Conservation (phyloP, 2,797 vertebrate species). For the Pseudopleuronectes americanus region DNA sequence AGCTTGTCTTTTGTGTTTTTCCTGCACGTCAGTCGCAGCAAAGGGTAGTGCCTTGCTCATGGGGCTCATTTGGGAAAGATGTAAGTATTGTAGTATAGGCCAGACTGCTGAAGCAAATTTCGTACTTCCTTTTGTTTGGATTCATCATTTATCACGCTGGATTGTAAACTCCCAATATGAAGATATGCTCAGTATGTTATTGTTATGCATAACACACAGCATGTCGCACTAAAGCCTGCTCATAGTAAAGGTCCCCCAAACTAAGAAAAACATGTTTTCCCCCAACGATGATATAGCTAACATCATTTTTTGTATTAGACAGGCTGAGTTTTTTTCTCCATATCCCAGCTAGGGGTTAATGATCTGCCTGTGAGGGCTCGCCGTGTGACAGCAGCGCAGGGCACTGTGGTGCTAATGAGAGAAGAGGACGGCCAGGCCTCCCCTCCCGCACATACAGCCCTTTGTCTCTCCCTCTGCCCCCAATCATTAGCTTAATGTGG, state of each 20-base stretch:
- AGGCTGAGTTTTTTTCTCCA: slow-evolving; percentile 44
- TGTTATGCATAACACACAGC: background rate
- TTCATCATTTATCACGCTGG: too few species aligned
- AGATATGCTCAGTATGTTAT: too few species aligned
- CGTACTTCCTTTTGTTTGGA: too few species aligned
- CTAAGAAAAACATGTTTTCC: background rate
- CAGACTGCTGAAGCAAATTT: too few species aligned
- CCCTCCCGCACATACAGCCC: slow-evolving; percentile 73
- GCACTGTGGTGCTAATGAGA: slow-evolving; percentile 84
- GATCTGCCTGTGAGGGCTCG: slow-evolving; percentile 76
- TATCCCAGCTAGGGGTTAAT: slow-evolving; percentile 75
- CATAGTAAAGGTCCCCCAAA: slow-evolving; percentile 5
- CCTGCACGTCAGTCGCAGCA: too few species aligned
- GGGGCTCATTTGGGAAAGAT: too few species aligned
- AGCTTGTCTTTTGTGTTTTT: too few species aligned
- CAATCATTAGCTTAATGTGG: slow-evolving; percentile 84
- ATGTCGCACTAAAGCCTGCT: background rate
- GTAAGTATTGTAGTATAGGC: too few species aligned
- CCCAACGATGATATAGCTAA: background rate
- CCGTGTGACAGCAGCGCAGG: slow-evolving; percentile 77
- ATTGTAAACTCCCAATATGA: too few species aligned
- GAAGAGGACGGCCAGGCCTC: slow-evolving; percentile 74
- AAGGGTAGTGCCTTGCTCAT: too few species aligned
- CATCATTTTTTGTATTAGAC: background rate
- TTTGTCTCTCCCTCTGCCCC: slow-evolving; percentile 73